These are phyloP conservation scores for Theristicus caerulescens DNA, from an alignment of 2,113 vertebrate genomes.

Conservation along the genomic window DNA sequence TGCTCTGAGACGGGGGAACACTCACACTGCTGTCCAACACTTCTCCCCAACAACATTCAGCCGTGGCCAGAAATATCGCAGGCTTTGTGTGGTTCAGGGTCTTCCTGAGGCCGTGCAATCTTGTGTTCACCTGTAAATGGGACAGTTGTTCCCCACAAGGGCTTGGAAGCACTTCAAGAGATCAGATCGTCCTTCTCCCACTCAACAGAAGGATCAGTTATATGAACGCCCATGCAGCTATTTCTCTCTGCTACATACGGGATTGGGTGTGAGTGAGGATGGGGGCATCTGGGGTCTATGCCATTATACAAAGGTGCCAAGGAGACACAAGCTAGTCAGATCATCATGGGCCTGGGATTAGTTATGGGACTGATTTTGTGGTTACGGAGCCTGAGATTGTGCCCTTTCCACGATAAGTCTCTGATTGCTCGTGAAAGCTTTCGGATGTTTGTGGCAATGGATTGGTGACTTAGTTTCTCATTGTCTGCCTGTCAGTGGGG, in stretches of 20 bases:
- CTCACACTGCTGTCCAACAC: background rate
- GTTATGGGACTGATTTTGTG: background rate
- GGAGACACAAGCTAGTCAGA: background rate
- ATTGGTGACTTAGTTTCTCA: background rate
- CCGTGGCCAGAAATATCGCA: background rate
- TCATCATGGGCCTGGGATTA: background rate
- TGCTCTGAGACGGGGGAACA: background rate
- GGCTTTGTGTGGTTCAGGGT: background rate
- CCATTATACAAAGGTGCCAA: background rate
- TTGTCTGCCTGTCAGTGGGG: background rate
- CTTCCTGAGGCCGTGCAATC: background rate
- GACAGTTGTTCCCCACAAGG: background rate
- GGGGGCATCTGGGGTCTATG: background rate
- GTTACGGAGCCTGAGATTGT: background rate
- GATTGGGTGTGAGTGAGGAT: background rate
- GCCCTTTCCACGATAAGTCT: background rate
- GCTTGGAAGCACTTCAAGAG: background rate
- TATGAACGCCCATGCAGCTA: background rate
- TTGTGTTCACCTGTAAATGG: background rate
- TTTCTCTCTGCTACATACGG: background rate
- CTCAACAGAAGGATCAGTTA: background rate
- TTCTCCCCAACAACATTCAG: background rate
- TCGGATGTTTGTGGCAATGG: background rate
- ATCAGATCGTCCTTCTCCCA: background rate
- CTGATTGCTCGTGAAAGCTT: background rate